Base-by-base conservation (phyloP, 2,113 vertebrate genomes). In the Plectropomus leopardus region DNA sequence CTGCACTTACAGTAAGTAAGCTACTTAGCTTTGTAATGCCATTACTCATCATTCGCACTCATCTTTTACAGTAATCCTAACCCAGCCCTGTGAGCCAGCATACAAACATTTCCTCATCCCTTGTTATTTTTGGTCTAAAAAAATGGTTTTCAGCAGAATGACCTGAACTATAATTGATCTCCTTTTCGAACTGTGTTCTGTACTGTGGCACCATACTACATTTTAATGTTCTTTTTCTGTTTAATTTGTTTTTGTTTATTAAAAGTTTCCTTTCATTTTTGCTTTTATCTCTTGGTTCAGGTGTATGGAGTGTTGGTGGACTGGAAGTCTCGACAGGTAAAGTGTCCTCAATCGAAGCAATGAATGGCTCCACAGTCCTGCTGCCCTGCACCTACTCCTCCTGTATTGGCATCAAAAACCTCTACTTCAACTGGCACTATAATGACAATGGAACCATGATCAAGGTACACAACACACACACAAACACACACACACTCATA, bases 321-420 rank as follows among this genome's bases (percentile, higher is more conserved):
- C 72, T 99, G 94, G 98, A 99, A 89, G 96, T 98, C 24, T 95
- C 95, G 0, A 97, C 98, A 81, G 97, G 96, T 28, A 99, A 99
- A 88, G 94, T 96, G 55, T 79, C 93, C 36, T 7, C 23, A 3
- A 7, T 92, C 30, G 95, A 91, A 32, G 97, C 96, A 0, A 93
- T 97, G 91, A 99, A 99, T 2, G 97, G 97, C 85, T 96, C 97
- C 2, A 89, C 97, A 0, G 93, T 98, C 32, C 93, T 97, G 75
- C 92, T 99, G 84, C 97, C 97, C 54, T 99, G 98, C 76, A 81
- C 36, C 44, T 99, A 98, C 88, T 66, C 68, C 86, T 97, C 96
- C 91, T 99, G 98, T 86, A 96, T 96, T 1, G 98, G 97, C 87
- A 98, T 98, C 36, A 88, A 94, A 83, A 92, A 97, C 77, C 95